Percentiles rank a stretch among this genome's conserved stretches.
phyloP scores from a whole-genome alignment of 2,797 vertebrate genomes.

The Bovichtus diacanthus region DNA sequence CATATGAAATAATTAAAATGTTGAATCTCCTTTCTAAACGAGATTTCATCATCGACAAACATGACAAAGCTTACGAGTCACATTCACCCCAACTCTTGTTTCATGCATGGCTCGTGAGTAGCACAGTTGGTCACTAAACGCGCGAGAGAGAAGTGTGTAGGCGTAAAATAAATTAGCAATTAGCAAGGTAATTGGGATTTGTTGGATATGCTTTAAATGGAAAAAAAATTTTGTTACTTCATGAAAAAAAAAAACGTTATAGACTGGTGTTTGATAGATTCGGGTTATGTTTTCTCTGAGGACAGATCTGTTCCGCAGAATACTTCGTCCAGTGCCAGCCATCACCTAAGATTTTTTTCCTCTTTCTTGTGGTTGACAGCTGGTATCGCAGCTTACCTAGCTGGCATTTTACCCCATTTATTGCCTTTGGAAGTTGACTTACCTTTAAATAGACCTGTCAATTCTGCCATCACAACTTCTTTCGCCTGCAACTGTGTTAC shows the following conservation, averaged over 20 bases:
- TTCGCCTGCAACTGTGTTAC: slow-evolving; percentile 43
- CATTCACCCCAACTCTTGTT: slow-evolving; percentile 1
- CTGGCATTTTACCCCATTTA: slow-evolving; percentile 63
- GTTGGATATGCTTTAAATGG: slow-evolving; percentile 62
- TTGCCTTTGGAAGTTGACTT: slow-evolving; percentile 59
- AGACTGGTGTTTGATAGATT: slow-evolving; percentile 54
- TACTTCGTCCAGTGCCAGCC: slow-evolving; percentile 58
- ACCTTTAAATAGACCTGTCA: slow-evolving; percentile 59
- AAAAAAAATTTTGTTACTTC: slow-evolving; percentile 31
- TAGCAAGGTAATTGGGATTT: slow-evolving; percentile 57
- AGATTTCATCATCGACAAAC: neutral
- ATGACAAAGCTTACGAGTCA: neutral
- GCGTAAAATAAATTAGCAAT: slow-evolving; percentile 44
- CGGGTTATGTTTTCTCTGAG: slow-evolving; percentile 57
- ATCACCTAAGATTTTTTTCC: slow-evolving; percentile 11
- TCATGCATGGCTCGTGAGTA: neutral
- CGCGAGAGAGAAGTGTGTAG: slow-evolving; percentile 12
- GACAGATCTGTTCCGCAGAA: slow-evolving; percentile 53
- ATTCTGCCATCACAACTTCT: slow-evolving; percentile 50
- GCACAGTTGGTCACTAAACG: slow-evolving; percentile 17
- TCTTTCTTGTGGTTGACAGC: slow-evolving; percentile 66
- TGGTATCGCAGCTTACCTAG: slow-evolving; percentile 56
- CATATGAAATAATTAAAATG: neutral
- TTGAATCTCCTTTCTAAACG: neutral
- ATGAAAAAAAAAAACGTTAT: slow-evolving; percentile 45